Conservation (phyloP, 2,888 invertebrate genomes). For the Philereme vetulata region DNA sequence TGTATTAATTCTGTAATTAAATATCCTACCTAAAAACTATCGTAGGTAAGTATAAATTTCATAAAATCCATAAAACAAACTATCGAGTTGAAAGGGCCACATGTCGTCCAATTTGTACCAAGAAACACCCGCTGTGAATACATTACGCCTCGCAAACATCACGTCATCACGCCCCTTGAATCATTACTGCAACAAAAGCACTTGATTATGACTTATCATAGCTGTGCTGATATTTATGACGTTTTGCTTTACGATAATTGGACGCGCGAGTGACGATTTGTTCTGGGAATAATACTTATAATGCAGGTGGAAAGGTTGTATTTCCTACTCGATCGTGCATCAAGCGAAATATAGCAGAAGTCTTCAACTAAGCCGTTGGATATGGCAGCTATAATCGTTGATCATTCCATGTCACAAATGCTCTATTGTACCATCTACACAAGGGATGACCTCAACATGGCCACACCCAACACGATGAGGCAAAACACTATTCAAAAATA, state of each 20-base stretch:
- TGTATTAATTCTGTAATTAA: no score
- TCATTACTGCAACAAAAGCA: conserved; percentile 73
- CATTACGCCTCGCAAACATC: conserved; percentile 54
- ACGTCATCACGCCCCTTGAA: conserved; percentile 64
- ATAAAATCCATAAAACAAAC: conserved; percentile 36
- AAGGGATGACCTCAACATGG: no score
- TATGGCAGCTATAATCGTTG: no score
- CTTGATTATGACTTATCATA: conserved; percentile 73
- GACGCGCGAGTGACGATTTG: conserved; percentile 33
- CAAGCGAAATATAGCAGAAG: no score
- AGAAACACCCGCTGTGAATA: conserved; percentile 76
- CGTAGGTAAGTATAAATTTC: not conserved
- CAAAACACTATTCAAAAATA: no score
- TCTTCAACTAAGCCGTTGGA: no score
- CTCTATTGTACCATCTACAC: no score
- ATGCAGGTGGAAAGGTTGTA: no score
- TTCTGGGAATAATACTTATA: not conserved
- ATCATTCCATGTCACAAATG: no score
- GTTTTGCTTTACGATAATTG: conserved; percentile 35
- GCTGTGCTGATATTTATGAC: conserved; percentile 35
- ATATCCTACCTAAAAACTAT: not conserved
- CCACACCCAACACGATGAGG: no score
- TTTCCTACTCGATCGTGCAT: no score
- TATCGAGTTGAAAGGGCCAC: conserved; percentile 50
- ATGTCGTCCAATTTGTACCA: conserved; percentile 78